A percentile compares a stretch with the other conserved stretches of the same genome.
These are phyloP conservation scores for Arctopsyche grandis DNA, from an alignment of 1,140 invertebrate species.

Conservation along the genomic window DNA sequence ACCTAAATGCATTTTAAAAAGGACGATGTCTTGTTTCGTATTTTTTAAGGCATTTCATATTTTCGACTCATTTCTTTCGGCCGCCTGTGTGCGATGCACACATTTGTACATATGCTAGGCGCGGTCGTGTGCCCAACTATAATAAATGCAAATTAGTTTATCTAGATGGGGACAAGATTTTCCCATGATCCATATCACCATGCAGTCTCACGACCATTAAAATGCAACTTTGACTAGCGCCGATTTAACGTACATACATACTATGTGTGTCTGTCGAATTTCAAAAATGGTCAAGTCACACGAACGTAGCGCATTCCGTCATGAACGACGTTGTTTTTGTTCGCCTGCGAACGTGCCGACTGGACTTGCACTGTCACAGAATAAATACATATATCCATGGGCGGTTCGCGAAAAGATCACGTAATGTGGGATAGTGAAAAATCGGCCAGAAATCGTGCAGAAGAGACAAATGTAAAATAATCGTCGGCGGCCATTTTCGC, in stretches of 20 bases:
- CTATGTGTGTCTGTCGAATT: neutral
- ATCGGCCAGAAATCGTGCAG: neutral
- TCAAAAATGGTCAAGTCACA: neutral
- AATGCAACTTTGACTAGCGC: no score
- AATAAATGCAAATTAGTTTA: no score
- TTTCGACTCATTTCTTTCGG: no score
- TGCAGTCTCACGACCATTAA: no score
- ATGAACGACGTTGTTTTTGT: neutral
- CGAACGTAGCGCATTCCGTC: neutral
- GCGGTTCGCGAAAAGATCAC: conserved; percentile 1
- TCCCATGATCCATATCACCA: no score
- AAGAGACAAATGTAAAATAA: neutral
- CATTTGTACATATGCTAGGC: no score
- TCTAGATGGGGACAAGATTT: no score
- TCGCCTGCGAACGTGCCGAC: neutral
- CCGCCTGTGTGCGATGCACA: no score
- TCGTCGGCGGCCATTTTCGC: neutral
- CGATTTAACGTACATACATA: neutral
- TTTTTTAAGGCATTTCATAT: no score
- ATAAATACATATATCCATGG: neutral
- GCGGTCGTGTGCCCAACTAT: no score
- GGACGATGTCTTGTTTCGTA: no score
- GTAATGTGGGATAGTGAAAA: conserved; percentile 15
- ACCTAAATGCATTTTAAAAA: no score
- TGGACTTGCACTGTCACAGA: neutral